Evolutionary conservation across 2,113 vertebrate species (phyloP).

Genomic region (Daboia siamensis): DNA sequence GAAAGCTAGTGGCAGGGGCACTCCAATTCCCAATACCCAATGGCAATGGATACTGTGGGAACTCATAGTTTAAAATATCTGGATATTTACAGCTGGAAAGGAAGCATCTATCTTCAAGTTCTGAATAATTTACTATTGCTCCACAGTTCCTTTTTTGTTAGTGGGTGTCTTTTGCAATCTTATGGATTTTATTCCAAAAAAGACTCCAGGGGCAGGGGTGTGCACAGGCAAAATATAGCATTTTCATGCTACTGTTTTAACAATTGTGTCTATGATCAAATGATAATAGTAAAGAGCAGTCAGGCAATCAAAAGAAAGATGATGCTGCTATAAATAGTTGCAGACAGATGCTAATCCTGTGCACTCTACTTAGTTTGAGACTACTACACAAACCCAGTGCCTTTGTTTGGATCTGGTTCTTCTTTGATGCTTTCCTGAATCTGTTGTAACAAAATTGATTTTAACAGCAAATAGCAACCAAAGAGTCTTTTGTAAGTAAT

Average conservation of each 20-base stretch:
- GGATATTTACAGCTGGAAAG: not conserved
- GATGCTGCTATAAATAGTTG: not conserved
- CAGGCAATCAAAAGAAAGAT: not conserved
- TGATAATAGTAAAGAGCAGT: not conserved
- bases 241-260: not conserved
- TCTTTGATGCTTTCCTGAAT: conserved; percentile 17
- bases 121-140: not conserved
- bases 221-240: not conserved
- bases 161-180: not conserved
- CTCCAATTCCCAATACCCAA: not conserved
- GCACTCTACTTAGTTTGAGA: not conserved
- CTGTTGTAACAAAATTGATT: conserved; percentile 35
- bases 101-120: not conserved
- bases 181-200: not conserved
- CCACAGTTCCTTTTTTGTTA: conserved; percentile 17
- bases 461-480: conserved; percentile 49
- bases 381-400: not conserved
- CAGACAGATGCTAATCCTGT: not conserved
- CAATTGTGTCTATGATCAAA: not conserved
- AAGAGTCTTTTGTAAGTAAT: conserved; percentile 43
- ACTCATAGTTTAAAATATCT: not conserved
- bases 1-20: not conserved
- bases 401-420: conserved; percentile 22
- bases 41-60: not conserved
- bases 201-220: not conserved